Percentiles rank a stretch among this genome's conserved stretches.
Conservation (phyloP, 2,888 invertebrate genomes). For the Ophion obscuratus region DNA sequence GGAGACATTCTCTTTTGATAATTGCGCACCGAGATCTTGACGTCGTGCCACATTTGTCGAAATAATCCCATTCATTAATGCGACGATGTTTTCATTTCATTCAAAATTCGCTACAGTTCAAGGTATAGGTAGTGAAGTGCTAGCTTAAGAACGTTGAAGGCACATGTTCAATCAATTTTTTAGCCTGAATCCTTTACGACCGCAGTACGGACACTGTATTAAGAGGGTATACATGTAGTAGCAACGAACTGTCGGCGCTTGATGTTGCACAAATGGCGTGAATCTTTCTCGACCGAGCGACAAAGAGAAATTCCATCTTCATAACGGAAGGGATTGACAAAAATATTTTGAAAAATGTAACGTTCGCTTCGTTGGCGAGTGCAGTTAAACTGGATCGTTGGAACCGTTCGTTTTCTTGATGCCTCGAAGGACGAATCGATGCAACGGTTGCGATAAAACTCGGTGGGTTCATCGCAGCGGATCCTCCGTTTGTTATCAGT, state of each 20-base stretch:
- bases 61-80: neutral
- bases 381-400: neutral
- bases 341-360: too few species aligned
- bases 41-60: neutral
- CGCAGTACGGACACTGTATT: too few species aligned
- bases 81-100: neutral
- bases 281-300: too few species aligned
- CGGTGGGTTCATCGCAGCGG: constrained; percentile 34
- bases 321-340: too few species aligned
- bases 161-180: too few species aligned
- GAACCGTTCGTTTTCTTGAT: neutral
- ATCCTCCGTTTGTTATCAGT: constrained; percentile 33
- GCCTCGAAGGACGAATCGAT: constrained; percentile 20
- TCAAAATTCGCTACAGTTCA: neutral
- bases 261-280: too few species aligned
- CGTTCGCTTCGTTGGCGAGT: neutral
- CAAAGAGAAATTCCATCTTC: too few species aligned
- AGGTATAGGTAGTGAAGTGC: too few species aligned
- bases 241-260: too few species aligned
- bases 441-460: constrained; percentile 7
- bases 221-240: too few species aligned
- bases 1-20: neutral
- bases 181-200: too few species aligned
- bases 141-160: too few species aligned
- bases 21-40: neutral